Evolutionary conservation across 2,113 vertebrate species (phyloP), one percentile per base, ranked within the genome.

Genomic region (Agelaius phoeniceus): DNA sequence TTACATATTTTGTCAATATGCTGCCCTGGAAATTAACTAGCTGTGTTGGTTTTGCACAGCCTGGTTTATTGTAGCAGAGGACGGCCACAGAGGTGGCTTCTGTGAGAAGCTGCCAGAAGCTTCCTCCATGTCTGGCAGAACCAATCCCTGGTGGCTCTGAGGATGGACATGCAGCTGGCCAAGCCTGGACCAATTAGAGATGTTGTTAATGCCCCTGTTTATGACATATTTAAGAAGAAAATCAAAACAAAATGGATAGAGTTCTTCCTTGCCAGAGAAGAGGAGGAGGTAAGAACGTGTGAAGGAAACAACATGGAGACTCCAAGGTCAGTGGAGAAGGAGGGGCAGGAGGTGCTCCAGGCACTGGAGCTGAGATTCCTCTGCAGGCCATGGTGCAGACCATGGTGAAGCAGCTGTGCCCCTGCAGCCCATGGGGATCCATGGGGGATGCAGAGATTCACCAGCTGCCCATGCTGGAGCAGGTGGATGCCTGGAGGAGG

Each of bases 161-260:
- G 16, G 55, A 43, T 59, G 66, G 24, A 43, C 30, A 5, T 7
- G 8, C 65, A 28, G 18, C 15, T 69, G 46, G 66, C 30, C 24
- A 51, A 6, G 9, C 0, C 30, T 51, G 55, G 15, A 15, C 9
- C 44, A 35, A 0, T 61, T 0, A 30, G 15, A 61, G 44, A 30
- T 19, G 12, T 0, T 59, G 35, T 30, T n/a, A 69, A 69, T 1
- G 0, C 3, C 30, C 51, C 55, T 51, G 12, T 61, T 61, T 30
- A 2, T 51, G 30, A 43, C 35, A 9, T 10, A 41, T 14, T 9
- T 41, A 33, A 69, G 28, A 41, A 80, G 39, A 67, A 61, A 65
- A 79, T 7, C 15, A 27, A 48, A 48, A 17, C n/a, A 27, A 58
- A 81, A 6, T 58, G 16, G 21, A 4, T 20, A 57, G 2, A 17